Evolutionary conservation across 2,888 invertebrate genomes (phyloP), one percentile per base, ranked within the genome.

Genomic region (Standfussiana lucernea): DNA sequence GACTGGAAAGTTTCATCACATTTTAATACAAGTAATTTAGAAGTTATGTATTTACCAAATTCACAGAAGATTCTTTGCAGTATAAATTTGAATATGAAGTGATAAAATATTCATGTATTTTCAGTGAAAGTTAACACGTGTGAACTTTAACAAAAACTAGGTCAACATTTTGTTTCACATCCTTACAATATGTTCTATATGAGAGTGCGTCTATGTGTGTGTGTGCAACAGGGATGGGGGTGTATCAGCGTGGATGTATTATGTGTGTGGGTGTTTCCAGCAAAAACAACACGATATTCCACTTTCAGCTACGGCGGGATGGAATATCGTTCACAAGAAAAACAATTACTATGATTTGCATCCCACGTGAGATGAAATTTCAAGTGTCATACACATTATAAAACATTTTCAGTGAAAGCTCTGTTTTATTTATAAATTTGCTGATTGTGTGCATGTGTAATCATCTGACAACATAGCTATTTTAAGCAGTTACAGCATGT

Each of bases 251-350:
- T 53, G 11, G 37, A 53, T 28, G 28, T 13, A 24, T 8, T 37
- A 35, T 61, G 35, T 24, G 66, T 68, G 72, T 50, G 50, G 66
- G 50, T 70, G 68, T 72, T 72, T 40, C 67, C 70, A 82, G 82
- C 76, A 80, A 83, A 84, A 86, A 84, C 77, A 85, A 90, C 90
- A 89, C 81, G 84, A 85, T 79, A 87, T 90, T 88, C 80, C 86
- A 86, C 88, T 88, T 68, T 50, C 59, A 72, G 72, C 70, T 80
- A 40, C 40, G 64, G 40, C 42, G 64, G 40, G 64, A 40, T 64
- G 4, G 64, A 64, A 64, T 64, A 64, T 40, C 40, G 82, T 83
- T 88, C 79, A 85, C 85, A 88, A 75, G 77, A 72, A 86, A 88
- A 90, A 88, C 86, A 89, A 88, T 86, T 84, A 85, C 80, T 72